Conservation (phyloP, 2,797 vertebrate genomes). For the Gallinago solitaria region DNA sequence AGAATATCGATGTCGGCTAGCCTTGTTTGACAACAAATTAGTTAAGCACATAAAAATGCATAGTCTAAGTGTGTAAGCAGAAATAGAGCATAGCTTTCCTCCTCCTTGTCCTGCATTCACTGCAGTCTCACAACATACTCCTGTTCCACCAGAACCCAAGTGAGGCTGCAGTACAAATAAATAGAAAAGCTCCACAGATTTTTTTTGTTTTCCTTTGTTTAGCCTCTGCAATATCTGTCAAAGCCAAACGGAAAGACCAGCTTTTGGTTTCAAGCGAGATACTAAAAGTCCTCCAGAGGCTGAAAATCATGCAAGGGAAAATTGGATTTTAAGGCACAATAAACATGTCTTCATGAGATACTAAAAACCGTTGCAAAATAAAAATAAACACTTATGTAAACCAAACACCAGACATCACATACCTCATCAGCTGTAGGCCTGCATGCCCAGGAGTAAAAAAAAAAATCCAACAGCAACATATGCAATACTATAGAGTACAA, state of each 20-base stretch:
- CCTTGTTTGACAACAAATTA: constrained; percentile 20
- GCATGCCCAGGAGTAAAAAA: background rate
- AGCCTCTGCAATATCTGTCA: background rate
- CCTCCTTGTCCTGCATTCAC: background rate
- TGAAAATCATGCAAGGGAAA: constrained; percentile 39
- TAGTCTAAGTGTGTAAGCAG: background rate
- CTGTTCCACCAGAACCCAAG: background rate
- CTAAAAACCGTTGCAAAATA: constrained; percentile 27
- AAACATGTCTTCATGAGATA: constrained; percentile 30
- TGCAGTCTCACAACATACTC: background rate
- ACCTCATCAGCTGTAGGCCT: background rate
- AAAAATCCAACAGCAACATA: background rate
- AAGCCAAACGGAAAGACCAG: background rate
- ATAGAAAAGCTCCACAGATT: background rate
- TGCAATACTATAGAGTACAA: background rate
- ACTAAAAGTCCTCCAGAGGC: constrained; percentile 8
- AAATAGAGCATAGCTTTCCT: background rate
- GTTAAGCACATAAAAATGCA: background rate
- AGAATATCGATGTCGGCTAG: background rate
- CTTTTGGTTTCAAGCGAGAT: background rate
- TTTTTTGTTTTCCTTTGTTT: background rate
- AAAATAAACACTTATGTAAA: constrained; percentile 22
- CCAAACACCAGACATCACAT: constrained; percentile 5
- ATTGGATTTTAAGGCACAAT: constrained; percentile 53
- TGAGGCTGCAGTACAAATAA: background rate